Base-by-base conservation (phyloP, 2,888 invertebrate genomes). In the Priocnemis perturbator region DNA sequence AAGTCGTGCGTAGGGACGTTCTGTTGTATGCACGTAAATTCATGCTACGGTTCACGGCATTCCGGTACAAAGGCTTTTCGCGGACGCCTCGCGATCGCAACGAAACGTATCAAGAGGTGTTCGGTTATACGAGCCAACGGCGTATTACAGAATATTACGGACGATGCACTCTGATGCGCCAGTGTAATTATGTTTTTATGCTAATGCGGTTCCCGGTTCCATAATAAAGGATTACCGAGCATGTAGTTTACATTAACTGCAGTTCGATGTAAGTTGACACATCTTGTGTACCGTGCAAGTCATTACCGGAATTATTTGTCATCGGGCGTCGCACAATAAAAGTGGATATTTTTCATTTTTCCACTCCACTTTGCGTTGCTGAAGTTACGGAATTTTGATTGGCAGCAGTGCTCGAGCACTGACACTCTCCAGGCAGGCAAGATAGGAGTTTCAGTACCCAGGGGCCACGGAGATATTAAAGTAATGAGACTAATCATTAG, bases 401-500 rank as follows among this genome's bases (percentile, higher is more conserved):
- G 37, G 37, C 11, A 37, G 37, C 14, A 11, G 37, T 11, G 37
- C 37, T 1, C 1, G 7, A 9, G 37, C 37, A 37, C 37, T 37
- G 37, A 37, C 37, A 11, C 37, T 37, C 37, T 7, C 37, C 37
- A 11, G 37, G 7, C 37, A 37, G 37, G 37, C 1, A 37, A 37
- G 37, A 37, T 37, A 37, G 37, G 14, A 37, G 37, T 37, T 37
- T 37, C 37, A 37, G 37, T 37, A 11, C 14, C 37, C 37, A 11
- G 37, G 37, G 37, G 14, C 37, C 71, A 20, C 66, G 60, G 67
- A 66, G 71, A 73, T 73, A 73, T 78, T 69, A 78, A 78, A 74
- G 71, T 82, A 84, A 84, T 81, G 81, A 85, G 81, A 85, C 86
- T 85, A 85, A 86, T 86, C 86, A 84, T 82, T 82, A 81, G 81